Evolutionary conservation across 2,797 vertebrate species (phyloP).

Genomic region (Sebastolobus alascanus): DNA sequence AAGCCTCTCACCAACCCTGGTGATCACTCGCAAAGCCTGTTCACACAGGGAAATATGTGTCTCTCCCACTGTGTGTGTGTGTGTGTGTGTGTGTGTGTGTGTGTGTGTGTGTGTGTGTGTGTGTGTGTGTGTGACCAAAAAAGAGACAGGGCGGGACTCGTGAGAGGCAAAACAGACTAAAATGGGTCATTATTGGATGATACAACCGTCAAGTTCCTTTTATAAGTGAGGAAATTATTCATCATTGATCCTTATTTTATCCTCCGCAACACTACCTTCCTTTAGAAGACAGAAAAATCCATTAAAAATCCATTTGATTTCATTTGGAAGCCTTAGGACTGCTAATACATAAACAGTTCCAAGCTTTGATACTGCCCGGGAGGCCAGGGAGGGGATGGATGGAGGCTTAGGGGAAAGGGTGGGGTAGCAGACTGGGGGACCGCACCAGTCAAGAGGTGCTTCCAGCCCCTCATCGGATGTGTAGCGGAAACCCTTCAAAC

Average conservation of each 20-base stretch:
- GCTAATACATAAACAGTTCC: not conserved
- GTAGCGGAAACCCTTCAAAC: not conserved
- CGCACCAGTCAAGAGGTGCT: not conserved
- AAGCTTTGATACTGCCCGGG: slow-evolving; percentile 12
- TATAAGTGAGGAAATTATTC: slow-evolving; percentile 1
- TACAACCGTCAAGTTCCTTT: not conserved
- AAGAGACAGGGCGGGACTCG: slow-evolving; percentile 14
- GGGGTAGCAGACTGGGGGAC: not conserved
- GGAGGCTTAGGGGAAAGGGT: slow-evolving; percentile 9
- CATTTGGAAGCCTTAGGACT: not conserved
- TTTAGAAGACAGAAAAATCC: not conserved
- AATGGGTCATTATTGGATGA: slow-evolving; percentile 12
- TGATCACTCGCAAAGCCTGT: slow-evolving; percentile 62
- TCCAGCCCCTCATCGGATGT: not conserved
- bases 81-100: not conserved
- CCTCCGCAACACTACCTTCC: not conserved
- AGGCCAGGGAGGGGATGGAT: slow-evolving; percentile 3
- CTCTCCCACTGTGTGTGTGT: not conserved
- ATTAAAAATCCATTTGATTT: not conserved
- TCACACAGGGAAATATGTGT: slow-evolving; percentile 50
- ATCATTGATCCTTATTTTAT: not conserved
- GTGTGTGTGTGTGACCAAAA: slow-evolving; percentile 1
- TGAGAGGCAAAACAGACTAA: slow-evolving; percentile 17
- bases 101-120: slow-evolving; percentile 1
- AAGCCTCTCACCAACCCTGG: slow-evolving; percentile 49